Evolutionary conservation across 2,113 vertebrate species (phyloP).

Genomic region (Embiotoca jacksoni): DNA sequence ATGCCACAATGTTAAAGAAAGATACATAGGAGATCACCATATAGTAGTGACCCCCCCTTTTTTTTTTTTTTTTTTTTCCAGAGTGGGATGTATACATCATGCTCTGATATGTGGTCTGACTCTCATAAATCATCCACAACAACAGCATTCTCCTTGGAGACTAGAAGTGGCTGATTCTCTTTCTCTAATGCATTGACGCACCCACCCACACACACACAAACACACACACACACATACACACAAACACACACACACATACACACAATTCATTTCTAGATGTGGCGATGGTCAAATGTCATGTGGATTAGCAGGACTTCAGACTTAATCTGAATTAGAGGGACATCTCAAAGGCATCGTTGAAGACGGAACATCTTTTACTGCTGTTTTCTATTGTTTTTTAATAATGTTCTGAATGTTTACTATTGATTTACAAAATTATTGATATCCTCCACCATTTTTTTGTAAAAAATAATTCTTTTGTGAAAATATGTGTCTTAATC

Average conservation of each 20-base stretch:
- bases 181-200: slow-evolving; percentile 14
- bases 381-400: neutral
- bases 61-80: slow-evolving; percentile 3
- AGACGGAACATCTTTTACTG: no score
- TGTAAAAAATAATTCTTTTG: no score
- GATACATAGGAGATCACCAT: slow-evolving; percentile 53
- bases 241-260: neutral
- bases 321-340: neutral
- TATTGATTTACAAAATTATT: neutral
- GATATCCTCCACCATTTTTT: neutral
- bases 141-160: slow-evolving; percentile 51
- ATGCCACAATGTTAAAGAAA: slow-evolving; percentile 61
- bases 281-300: slow-evolving; percentile 22
- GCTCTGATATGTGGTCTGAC: slow-evolving; percentile 55
- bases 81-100: slow-evolving; percentile 59
- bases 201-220: neutral
- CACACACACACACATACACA: neutral
- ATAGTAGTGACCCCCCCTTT: slow-evolving; percentile 21
- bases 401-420: neutral
- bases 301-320: neutral
- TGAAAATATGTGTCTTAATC: no score
- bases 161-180: slow-evolving; percentile 40
- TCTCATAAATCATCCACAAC: slow-evolving; percentile 75
- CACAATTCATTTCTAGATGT: slow-evolving; percentile 3
- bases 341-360: no score